Evolutionary conservation across 2,888 invertebrate genomes (phyloP).

Genomic region (Eupithecia subumbrata): DNA sequence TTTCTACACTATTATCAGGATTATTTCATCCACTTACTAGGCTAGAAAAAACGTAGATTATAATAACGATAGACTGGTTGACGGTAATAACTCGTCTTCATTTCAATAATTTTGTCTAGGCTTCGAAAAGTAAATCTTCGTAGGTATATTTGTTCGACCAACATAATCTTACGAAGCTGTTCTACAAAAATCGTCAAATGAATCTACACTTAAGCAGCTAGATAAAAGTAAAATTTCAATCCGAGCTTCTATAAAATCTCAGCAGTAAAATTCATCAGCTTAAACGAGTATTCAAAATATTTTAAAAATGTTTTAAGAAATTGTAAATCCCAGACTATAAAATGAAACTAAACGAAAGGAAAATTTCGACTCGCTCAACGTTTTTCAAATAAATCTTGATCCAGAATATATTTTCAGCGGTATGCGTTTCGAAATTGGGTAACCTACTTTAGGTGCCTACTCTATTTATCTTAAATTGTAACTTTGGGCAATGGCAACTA

Average conservation of each 20-base stretch:
- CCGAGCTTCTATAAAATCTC: background rate
- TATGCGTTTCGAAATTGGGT: conserved; percentile 36
- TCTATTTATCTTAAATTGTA: conserved; percentile 32
- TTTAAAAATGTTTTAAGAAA: conserved; percentile 6
- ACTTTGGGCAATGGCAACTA: conserved; percentile 22
- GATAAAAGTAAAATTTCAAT: background rate
- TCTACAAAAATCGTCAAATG: background rate
- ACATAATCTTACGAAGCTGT: background rate
- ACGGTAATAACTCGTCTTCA: no score
- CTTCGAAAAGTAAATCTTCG: background rate
- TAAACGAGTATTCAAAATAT: conserved; percentile 7
- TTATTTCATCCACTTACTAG: no score
- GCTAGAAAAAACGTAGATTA: no score
- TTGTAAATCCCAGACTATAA: background rate
- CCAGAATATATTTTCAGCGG: conserved; percentile 5
- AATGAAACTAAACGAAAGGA: background rate
- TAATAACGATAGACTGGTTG: no score
- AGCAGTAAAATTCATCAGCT: background rate
- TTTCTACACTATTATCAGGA: no score
- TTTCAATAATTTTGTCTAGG: background rate
- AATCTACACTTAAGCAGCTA: background rate
- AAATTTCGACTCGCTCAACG: background rate
- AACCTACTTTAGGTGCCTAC: conserved; percentile 23
- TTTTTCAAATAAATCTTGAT: conserved; percentile 17
- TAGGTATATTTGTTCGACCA: background rate